Evolutionary conservation across 2,797 vertebrate species (phyloP), one percentile per base, ranked within the genome.

Genomic region (Lophius americanus): DNA sequence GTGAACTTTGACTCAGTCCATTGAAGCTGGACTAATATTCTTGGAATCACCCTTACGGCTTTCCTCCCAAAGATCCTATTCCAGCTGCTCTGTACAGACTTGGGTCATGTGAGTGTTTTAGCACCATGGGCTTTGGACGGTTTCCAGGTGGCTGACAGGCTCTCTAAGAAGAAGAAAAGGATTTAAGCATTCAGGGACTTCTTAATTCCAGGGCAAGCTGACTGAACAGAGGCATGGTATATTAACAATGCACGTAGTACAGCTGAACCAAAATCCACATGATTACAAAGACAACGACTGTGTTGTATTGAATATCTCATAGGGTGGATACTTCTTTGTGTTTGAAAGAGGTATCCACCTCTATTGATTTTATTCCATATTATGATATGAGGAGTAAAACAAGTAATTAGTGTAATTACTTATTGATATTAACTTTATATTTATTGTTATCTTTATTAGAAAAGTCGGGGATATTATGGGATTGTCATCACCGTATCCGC

Each of bases 81-180:
- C 52, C 41, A 68, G 78, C 73, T 68, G 61, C 64, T 59, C 75
- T 64, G 58, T 67, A 36, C 64, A 65, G 72, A 63, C 60, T 6
- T 1, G 10, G 43, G 48, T 41, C 35, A 6, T 51, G 46, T 32
- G 60, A 71, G 67, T 44, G 44, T 78, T 87, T 85, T 82, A 88
- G 84, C 75, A 84, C 84, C 76, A 33, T 36, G 5, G 76, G 83
- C 58, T 53, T 53, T 55, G 84, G 79, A 89, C 64, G 83, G 87
- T 83, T 85, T 82, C 37, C 63, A 41, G 14, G 65, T 62, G 50
- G 75, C 64, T 62, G 13, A 64, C 70, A 55, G 8, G 13, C 70
- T 65, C 48, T n/a, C 41, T 60, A 47, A 69, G 65, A 65, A 42
- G 23, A 23, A 23, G 23, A 23, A 23, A 23, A 23, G 38, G 61